These are phyloP conservation scores for Erythrocebus patas DNA, from an alignment of 2,113 vertebrate genomes.

Conservation along the genomic window DNA sequence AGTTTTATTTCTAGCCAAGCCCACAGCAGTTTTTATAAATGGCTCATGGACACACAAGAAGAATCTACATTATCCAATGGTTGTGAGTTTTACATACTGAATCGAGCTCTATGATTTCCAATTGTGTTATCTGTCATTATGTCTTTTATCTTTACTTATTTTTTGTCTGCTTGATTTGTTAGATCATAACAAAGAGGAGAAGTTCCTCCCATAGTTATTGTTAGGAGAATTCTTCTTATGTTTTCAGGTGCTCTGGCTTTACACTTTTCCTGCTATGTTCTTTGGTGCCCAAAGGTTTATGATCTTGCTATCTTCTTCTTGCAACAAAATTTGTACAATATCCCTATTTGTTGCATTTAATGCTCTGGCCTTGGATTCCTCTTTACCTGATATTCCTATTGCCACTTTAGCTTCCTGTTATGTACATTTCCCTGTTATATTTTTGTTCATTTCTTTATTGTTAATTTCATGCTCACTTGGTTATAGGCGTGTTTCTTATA, in stretches of 20 bases:
- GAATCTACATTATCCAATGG: not conserved
- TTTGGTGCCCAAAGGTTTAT: not conserved
- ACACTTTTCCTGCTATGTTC: not conserved
- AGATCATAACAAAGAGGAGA: not conserved
- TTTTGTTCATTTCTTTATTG: not conserved
- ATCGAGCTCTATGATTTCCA: not conserved
- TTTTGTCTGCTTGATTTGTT: conserved; percentile 2
- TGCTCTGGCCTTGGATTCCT: not conserved
- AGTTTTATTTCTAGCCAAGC: not conserved
- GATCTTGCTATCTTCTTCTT: not conserved
- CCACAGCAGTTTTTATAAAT: not conserved
- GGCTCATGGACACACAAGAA: not conserved
- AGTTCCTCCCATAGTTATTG: not conserved
- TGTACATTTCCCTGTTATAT: not conserved
- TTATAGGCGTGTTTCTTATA: not conserved
- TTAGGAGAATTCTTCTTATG: not conserved
- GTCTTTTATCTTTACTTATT: not conserved
- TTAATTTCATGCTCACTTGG: not conserved
- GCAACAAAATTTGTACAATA: not conserved
- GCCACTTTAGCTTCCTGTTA: not conserved
- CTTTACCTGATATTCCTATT: not conserved
- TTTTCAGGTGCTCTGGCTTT: not conserved
- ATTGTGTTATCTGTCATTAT: not conserved
- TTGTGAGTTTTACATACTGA: not conserved
- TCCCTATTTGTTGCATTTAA: not conserved